A percentile compares a stretch with the other conserved stretches of the same genome.
phyloP scores from a whole-genome alignment of 2,888 invertebrate species.

The Trypoxylon attenuatum region DNA sequence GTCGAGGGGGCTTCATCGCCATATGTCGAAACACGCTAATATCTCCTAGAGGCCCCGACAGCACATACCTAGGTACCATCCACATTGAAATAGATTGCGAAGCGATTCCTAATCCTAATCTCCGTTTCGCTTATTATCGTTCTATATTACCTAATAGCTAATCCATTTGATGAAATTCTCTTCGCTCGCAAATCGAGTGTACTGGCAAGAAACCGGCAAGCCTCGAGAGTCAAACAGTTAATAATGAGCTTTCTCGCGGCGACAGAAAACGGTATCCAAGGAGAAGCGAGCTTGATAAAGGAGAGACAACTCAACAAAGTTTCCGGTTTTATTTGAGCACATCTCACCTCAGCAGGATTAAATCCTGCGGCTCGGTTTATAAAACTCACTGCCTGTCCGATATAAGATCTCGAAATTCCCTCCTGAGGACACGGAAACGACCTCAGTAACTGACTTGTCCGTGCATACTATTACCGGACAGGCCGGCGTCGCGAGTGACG shows the following conservation, averaged over 20 bases:
- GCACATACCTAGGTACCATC: neutral
- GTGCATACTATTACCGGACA: slow-evolving; percentile 53
- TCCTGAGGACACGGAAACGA: slow-evolving; percentile 57
- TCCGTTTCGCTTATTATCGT: neutral
- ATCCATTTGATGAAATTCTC: neutral
- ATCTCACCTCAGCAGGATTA: too few species aligned
- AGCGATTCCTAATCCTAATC: neutral
- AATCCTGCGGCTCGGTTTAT: slow-evolving; percentile 26
- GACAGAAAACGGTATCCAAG: neutral
- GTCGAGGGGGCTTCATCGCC: too few species aligned
- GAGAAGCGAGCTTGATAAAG: neutral
- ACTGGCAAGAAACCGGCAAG: too few species aligned
- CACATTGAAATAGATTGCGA: neutral
- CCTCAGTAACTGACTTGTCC: slow-evolving; percentile 50
- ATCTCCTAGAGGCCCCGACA: neutral
- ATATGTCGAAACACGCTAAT: neutral
- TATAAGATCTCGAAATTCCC: slow-evolving; percentile 52
- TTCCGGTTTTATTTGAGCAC: neutral
- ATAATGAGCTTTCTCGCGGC: neutral
- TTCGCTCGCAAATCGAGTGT: neutral
- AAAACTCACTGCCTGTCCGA: slow-evolving; percentile 27
- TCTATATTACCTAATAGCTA: neutral
- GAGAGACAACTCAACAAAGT: neutral
- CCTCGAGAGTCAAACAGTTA: neutral
- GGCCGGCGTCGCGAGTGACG: slow-evolving; percentile 43